Conservation (phyloP, 2,797 vertebrate genomes). For the Anas flavirostris region DNA sequence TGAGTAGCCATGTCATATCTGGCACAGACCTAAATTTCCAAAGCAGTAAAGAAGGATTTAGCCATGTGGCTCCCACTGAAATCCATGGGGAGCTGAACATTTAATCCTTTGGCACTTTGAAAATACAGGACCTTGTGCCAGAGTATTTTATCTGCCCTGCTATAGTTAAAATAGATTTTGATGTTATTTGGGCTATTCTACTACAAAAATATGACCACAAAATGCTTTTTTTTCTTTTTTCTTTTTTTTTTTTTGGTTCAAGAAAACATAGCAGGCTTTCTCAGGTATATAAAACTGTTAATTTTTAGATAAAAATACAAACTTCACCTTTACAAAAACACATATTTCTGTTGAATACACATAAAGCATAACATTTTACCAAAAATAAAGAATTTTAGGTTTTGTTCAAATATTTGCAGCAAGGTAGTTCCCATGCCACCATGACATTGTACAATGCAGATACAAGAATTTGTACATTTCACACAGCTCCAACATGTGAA, state of each 20-base stretch:
- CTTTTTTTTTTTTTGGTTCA: conserved; percentile 69
- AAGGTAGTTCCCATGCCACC: conserved; percentile 83
- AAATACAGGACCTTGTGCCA: conserved; percentile 56
- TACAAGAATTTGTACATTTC: conserved; percentile 84
- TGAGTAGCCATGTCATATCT: conserved; percentile 40
- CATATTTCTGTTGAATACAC: conserved; percentile 89
- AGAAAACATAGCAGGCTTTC: conserved; percentile 81
- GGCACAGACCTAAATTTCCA: conserved; percentile 65
- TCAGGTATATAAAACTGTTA: conserved; percentile 83
- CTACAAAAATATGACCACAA: conserved; percentile 76
- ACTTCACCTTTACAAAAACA: conserved; percentile 87
- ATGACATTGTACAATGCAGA: conserved; percentile 83
- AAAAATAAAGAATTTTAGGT: conserved; percentile 96
- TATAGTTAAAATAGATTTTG: conserved; percentile 67
- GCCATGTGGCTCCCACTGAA: conserved; percentile 39
- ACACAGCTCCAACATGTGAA: conserved; percentile 82
- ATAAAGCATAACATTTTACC: conserved; percentile 88
- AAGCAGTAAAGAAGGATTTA: conserved; percentile 50
- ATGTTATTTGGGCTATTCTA: conserved; percentile 66
- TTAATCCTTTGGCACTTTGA: conserved; percentile 51
- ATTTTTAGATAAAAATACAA: conserved; percentile 89
- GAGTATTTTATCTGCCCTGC: conserved; percentile 54
- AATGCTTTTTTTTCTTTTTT: conserved; percentile 20
- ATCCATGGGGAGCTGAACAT: conserved; percentile 8
- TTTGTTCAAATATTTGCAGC: conserved; percentile 81